Base-by-base conservation (phyloP, 2,888 invertebrate species). In the Amphipyra tragopoginis region DNA sequence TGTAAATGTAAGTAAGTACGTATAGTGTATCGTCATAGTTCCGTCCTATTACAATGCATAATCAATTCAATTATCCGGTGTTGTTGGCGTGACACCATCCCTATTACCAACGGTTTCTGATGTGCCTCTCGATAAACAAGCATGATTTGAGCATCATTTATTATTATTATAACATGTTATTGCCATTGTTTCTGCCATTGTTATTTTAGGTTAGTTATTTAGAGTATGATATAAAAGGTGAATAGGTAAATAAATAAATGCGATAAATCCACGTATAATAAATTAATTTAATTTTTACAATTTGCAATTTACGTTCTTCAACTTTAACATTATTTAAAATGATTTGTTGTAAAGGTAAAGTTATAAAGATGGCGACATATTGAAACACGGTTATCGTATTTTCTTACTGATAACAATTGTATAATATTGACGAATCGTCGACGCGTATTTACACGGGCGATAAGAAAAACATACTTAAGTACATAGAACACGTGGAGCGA, bases 21-120 rank as follows among this genome's bases (percentile, higher is more conserved):
- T 40, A 45, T 64, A 59, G 59, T 58, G 48, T 40, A 67, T 49
- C 77, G 75, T 75, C 74, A 81, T 66, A 67, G 75, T 68, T 80
- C 75, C 67, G 73, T 75, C 42, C 77, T 75, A 82, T 83, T 80
- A 80, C 71, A 79, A 81, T 78, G 71, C 69, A 76, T 77, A 72
- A 81, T 83, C 72, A 73, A 83, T 81, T 80, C 72, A 80, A 83
- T 82, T 82, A 83, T 69, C 71, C 57, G 63, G 67, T 65, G 56
- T 61, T 39, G 53, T 66, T 62, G 65, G 75, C 80, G 77, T 83
- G 81, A 75, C 79, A 70, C 58, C 75, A 67, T 69, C 70, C 62
- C 56, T 48, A 51, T 49, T 56, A 51, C 60, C 15, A 56, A 51
- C 39, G 49, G 51, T 26, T 33, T 39, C 33, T 13, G 47, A 45